phyloP scores from a whole-genome alignment of 2,113 vertebrate genomes.

The Sciurus niger region DNA sequence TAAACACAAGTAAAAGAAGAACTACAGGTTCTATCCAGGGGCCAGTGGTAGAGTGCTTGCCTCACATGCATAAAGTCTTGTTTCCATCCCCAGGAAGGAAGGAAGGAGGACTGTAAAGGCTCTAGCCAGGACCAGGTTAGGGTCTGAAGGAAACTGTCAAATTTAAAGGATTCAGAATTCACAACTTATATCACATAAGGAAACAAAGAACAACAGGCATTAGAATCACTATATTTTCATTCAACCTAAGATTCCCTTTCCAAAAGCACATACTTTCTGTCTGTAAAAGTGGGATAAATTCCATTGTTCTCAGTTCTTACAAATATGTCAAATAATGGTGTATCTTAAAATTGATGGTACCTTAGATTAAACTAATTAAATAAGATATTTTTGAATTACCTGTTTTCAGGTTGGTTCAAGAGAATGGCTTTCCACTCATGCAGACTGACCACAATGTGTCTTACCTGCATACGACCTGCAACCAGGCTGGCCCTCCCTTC shows the following conservation, averaged over 20 bases:
- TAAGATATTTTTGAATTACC: background rate
- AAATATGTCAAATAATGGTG: background rate
- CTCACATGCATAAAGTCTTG: background rate
- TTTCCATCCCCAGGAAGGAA: background rate
- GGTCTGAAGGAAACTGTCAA: background rate
- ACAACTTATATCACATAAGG: background rate
- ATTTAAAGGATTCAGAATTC: background rate
- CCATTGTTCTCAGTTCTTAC: background rate
- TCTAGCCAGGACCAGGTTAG: background rate
- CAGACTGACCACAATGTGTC: background rate
- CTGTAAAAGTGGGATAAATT: background rate
- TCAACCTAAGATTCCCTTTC: background rate
- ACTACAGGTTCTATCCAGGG: background rate
- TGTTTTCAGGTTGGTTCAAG: background rate
- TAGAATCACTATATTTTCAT: background rate
- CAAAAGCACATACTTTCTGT: background rate
- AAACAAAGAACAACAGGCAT: background rate
- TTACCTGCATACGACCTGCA: background rate
- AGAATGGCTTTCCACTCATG: background rate
- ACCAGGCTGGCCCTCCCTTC: background rate
- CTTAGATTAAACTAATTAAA: background rate
- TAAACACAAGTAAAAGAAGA: background rate
- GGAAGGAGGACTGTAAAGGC: background rate
- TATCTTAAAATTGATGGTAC: background rate
- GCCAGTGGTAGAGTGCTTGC: background rate